phyloP scores from a whole-genome alignment of 2,797 vertebrate genomes.

The Leuciscus waleckii region DNA sequence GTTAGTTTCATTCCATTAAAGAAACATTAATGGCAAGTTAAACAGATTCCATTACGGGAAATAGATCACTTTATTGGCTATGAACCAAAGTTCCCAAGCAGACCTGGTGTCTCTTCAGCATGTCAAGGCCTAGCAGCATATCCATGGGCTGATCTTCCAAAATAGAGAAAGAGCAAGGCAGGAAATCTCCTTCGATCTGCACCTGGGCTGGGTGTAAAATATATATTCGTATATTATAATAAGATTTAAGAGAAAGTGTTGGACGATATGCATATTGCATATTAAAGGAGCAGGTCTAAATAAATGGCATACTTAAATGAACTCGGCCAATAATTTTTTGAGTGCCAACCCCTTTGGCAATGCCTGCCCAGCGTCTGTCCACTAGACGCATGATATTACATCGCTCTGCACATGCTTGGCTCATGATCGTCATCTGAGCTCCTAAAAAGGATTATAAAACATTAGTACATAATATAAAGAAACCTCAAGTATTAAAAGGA shows the following conservation, averaged over 20 bases:
- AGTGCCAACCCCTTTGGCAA: constrained; percentile 97
- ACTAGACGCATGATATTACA: constrained; percentile 99
- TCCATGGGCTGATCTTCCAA: constrained; percentile 99
- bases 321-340: constrained; percentile 99
- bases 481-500: neutral
- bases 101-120: constrained; percentile 99
- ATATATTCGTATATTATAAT: neutral
- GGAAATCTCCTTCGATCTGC: constrained; percentile 97
- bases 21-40: neutral
- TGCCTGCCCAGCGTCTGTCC: constrained; percentile 96
- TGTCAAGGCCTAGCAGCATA: constrained; percentile 97
- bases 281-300: constrained; percentile 10
- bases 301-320: constrained; percentile 85
- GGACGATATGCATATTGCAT: neutral
- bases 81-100: constrained; percentile 39
- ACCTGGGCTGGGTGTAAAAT: constrained; percentile 88
- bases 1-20: constrained; percentile 5
- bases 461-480: no score
- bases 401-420: constrained; percentile 96
- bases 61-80: neutral
- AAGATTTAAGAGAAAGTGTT: neutral
- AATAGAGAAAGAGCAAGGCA: constrained; percentile 97
- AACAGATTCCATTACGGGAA: neutral
- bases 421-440: constrained; percentile 99
- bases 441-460: constrained; percentile 74